Conservation (phyloP, 2,888 invertebrate genomes). For the Hirtodrosophila trivittata region DNA sequence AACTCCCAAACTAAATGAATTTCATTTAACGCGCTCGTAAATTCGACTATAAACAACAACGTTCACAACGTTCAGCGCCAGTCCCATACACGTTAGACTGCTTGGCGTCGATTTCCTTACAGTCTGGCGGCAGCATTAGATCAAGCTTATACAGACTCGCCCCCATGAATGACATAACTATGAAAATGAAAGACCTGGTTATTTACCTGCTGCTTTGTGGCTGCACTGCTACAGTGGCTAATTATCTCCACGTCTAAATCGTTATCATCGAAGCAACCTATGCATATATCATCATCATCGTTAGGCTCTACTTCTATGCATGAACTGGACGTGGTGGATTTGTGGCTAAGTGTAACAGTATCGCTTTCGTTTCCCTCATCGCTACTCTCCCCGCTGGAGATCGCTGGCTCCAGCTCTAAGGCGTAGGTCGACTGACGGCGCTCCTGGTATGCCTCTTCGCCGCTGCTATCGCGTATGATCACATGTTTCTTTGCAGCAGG, state of each 20-base stretch:
- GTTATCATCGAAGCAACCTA: conserved; percentile 43
- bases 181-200: neutral
- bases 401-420: conserved; percentile 78
- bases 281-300: conserved; percentile 52
- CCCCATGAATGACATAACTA: conserved; percentile 19
- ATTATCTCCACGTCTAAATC: conserved; percentile 30
- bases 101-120: conserved; percentile 58
- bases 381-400: conserved; percentile 66
- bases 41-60: conserved; percentile 38
- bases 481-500: conserved; percentile 60
- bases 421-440: conserved; percentile 64
- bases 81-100: conserved; percentile 54
- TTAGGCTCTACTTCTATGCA: conserved; percentile 49
- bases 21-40: conserved; percentile 36
- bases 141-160: conserved; percentile 4
- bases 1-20: conserved; percentile 35
- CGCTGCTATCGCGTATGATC: conserved; percentile 47
- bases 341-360: conserved; percentile 65
- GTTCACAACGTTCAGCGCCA: conserved; percentile 17
- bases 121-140: conserved; percentile 18
- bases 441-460: conserved; percentile 44
- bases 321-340: conserved; percentile 68
- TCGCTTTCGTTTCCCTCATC: conserved; percentile 76
- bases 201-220: conserved; percentile 50
- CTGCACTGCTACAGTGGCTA: conserved; percentile 9